phyloP scores from a whole-genome alignment of 2,888 invertebrate genomes.

The Tyria jacobaeae region DNA sequence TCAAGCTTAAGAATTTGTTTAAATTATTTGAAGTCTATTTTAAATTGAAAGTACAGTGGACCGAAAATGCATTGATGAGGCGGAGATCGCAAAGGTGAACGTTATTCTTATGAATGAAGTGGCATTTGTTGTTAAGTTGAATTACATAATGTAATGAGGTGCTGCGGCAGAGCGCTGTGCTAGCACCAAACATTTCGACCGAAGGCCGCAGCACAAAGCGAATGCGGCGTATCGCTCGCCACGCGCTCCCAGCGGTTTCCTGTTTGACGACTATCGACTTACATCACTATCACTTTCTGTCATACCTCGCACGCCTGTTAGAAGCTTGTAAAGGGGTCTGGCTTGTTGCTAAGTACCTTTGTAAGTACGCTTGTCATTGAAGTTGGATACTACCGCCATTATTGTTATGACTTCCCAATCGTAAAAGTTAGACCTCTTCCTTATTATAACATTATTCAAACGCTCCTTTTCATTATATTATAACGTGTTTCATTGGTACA shows the following conservation, averaged over 20 bases:
- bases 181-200: conserved; percentile 76
- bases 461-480: conserved; percentile 57
- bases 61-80: conserved; percentile 60
- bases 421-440: conserved; percentile 68
- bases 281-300: conserved; percentile 86
- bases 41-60: conserved; percentile 34
- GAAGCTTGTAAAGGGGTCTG: conserved; percentile 82
- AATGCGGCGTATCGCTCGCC: conserved; percentile 76
- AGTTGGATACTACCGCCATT: conserved; percentile 72
- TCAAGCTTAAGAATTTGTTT: conserved; percentile 49
- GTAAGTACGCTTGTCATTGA: conserved; percentile 74
- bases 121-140: conserved; percentile 72
- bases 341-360: conserved; percentile 78
- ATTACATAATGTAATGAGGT: conserved; percentile 80
- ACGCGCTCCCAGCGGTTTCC: conserved; percentile 84
- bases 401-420: conserved; percentile 75
- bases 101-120: conserved; percentile 77
- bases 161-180: conserved; percentile 48
- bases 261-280: conserved; percentile 86
- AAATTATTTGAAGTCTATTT: conserved; percentile 56
- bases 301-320: conserved; percentile 79
- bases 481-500: conserved; percentile 60
- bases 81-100: conserved; percentile 63
- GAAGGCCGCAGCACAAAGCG: conserved; percentile 81
- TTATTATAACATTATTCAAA: conserved; percentile 73